phyloP scores from a whole-genome alignment of 1,140 invertebrate species.

The Eumeta japonica region DNA sequence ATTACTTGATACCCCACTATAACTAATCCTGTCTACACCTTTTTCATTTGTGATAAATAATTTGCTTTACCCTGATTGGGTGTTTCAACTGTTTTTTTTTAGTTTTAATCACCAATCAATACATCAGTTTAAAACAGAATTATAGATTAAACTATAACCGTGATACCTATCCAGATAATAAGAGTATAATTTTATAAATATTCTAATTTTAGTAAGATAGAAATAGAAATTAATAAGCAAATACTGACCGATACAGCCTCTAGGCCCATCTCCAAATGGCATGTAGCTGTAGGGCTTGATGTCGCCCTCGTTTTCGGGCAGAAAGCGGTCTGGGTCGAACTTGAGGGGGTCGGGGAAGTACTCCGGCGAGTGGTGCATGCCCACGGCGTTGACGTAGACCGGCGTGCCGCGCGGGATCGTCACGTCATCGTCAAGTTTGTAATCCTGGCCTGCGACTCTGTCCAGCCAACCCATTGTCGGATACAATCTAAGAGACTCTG shows the following conservation, averaged over 20 bases:
- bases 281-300: slow-evolving; percentile 43
- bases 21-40: no score
- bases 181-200: no score
- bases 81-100: no score
- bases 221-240: no score
- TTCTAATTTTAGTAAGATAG: no score
- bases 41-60: no score
- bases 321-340: slow-evolving; percentile 60
- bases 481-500: slow-evolving; percentile 60
- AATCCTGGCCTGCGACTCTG: slow-evolving; percentile 36
- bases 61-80: no score
- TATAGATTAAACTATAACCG: no score
- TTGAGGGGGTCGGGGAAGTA: slow-evolving; percentile 54
- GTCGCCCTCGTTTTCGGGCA: slow-evolving; percentile 39
- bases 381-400: slow-evolving; percentile 24
- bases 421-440: slow-evolving; percentile 40
- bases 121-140: no score
- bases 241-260: slow-evolving; percentile 62
- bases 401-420: slow-evolving; percentile 31
- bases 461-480: slow-evolving; percentile 50
- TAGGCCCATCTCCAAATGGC: slow-evolving; percentile 67
- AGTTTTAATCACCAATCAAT: no score
- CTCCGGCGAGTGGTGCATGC: slow-evolving; percentile 54
- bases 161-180: no score
- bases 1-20: no score